These are phyloP conservation scores for Iguana delicatissima DNA, from an alignment of 2,797 vertebrate species.

Conservation along the genomic window DNA sequence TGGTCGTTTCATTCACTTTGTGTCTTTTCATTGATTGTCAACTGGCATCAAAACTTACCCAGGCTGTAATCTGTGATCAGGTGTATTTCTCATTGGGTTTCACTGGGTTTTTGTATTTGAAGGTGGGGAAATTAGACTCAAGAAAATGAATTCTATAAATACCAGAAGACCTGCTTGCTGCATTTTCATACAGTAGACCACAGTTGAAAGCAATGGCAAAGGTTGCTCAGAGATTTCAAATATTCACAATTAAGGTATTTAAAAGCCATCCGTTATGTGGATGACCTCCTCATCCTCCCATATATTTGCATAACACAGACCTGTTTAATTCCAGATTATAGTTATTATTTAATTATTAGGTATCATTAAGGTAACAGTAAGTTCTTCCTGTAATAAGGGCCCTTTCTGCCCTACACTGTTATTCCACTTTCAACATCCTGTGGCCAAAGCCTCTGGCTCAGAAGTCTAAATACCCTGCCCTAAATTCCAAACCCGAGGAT, in stretches of 20 bases:
- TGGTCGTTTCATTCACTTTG: slow-evolving; percentile 49
- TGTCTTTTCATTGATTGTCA: slow-evolving; percentile 34
- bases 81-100: slow-evolving; percentile 46
- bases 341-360: not conserved
- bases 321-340: rapidly evolving
- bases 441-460: no score
- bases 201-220: not conserved
- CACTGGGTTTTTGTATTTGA: slow-evolving; percentile 49
- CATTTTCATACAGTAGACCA: slow-evolving; percentile 28
- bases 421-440: no score
- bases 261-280: not conserved
- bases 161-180: not conserved
- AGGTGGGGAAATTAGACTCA: slow-evolving; percentile 48
- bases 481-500: no score
- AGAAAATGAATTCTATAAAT: slow-evolving; percentile 46
- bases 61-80: slow-evolving; percentile 48
- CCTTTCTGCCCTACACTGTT: no score
- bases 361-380: not conserved
- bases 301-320: not conserved
- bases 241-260: not conserved
- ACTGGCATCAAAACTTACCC: slow-evolving; percentile 54
- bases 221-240: not conserved
- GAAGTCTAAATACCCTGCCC: no score
- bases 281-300: not conserved
- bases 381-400: not conserved